Evolutionary conservation across 2,888 invertebrate genomes (phyloP).

Genomic region (Lasioglossum malachurum): DNA sequence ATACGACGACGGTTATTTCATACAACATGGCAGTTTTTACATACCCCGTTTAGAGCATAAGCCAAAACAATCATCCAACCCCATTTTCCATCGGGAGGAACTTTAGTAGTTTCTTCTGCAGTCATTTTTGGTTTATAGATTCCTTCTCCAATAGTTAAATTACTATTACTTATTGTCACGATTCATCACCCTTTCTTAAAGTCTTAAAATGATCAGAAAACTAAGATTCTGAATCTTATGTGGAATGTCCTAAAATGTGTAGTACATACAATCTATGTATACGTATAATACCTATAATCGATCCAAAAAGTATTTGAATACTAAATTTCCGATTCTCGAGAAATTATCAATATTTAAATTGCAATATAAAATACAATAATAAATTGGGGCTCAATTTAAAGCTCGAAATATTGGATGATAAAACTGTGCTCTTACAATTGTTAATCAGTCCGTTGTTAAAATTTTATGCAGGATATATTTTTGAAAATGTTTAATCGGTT

Average conservation of each 20-base stretch:
- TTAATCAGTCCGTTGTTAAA: too few relatives aligned
- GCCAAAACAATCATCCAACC: constrained; percentile 89
- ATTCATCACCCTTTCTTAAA: not conserved
- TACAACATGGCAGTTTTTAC: constrained; percentile 76
- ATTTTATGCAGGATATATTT: too few relatives aligned
- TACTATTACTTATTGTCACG: not conserved
- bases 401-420: too few relatives aligned
- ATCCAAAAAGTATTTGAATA: too few relatives aligned
- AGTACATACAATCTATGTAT: too few relatives aligned
- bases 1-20: not conserved
- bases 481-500: too few relatives aligned
- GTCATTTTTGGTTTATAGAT: constrained; percentile 20
- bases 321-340: too few relatives aligned
- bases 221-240: not conserved
- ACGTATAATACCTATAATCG: too few relatives aligned
- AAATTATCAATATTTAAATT: too few relatives aligned
- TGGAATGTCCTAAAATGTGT: not conserved
- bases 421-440: too few relatives aligned
- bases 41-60: constrained; percentile 88
- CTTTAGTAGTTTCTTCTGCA: constrained; percentile 56
- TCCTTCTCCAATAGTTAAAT: not conserved
- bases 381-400: too few relatives aligned
- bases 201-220: not conserved
- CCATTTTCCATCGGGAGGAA: constrained; percentile 89
- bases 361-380: too few relatives aligned